Evolutionary conservation across 2,113 vertebrate species (phyloP).

Genomic region (Conger conger): DNA sequence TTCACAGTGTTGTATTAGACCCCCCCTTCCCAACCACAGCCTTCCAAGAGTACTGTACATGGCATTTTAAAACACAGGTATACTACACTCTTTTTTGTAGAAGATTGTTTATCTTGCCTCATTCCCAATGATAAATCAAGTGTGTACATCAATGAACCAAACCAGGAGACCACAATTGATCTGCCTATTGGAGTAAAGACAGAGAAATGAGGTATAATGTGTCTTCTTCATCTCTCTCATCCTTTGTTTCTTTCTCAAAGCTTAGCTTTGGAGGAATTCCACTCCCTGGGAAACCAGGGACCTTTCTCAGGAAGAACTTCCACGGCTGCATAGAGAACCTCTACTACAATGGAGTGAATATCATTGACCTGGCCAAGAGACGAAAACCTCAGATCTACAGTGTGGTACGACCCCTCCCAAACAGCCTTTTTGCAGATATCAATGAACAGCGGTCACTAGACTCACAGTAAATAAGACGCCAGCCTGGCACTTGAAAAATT

Average conservation of each 20-base stretch:
- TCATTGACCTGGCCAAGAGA: slow-evolving; percentile 95
- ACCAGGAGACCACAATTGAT: not conserved
- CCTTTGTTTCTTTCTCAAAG: slow-evolving; percentile 67
- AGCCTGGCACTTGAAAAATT: not conserved
- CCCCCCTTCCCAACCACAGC: no score
- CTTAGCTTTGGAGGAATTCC: slow-evolving; percentile 97
- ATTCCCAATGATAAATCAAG: not conserved
- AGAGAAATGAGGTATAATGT: not conserved
- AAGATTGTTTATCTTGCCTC: not conserved
- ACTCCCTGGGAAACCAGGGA: slow-evolving; percentile 94
- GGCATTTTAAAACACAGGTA: not conserved
- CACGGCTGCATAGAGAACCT: slow-evolving; percentile 96
- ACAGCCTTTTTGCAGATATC: not conserved
- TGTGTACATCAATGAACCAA: not conserved
- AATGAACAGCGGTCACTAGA: not conserved
- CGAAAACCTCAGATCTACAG: slow-evolving; percentile 96
- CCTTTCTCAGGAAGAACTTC: slow-evolving; percentile 95
- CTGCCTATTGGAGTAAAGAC: not conserved
- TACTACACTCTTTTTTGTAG: not conserved
- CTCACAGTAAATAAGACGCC: not conserved
- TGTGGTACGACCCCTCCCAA: slow-evolving; percentile 80
- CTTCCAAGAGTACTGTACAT: not conserved
- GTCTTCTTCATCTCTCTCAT: not conserved
- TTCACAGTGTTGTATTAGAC: no score
- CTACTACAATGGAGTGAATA: slow-evolving; percentile 94